Base-by-base conservation (phyloP, 2,888 invertebrate genomes). In the Vanessa cardui region DNA sequence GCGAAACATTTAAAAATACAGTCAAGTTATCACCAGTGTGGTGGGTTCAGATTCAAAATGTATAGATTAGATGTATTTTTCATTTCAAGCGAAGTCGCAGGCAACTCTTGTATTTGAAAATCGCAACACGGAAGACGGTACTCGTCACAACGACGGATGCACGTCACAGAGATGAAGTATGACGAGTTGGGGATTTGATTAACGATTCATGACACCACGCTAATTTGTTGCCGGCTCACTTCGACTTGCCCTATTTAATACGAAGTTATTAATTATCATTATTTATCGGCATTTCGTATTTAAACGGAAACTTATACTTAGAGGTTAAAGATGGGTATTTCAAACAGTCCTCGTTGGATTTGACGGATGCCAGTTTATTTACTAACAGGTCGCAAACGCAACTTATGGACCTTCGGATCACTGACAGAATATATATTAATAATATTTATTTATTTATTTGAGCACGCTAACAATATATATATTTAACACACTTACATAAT, bases 211-310 rank as follows among this genome's bases (percentile, higher is more conserved):
- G 74, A 74, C 74, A 67, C 66, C 66, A 66, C 66, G 71, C 68
- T 72, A 75, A 75, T 75, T 73, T 75, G 74, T 73, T 72, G 71
- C 68, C 68, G 70, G 67, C 70, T 39, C 39, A 39, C 39, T 71
- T 71, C 71, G 58, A 66, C 63, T 71, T 64, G 72, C 56, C 64
- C 70, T 59, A 66, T 70, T 70, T 68, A 70, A 71, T 69, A 9
- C 58, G 12, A 18, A 56, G 59, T 62, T 67, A 70, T 70, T 67
- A 67, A 70, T 70, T 70, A 67, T 64, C 39, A 67, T 64, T 70
- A 70, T 70, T 70, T 64, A 70, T 67, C 45, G 66, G 33, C 52
- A 52, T 26, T 21, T 50, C 52, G 52, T 64, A 63, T 66, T 69
- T 47, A 47, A 61, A 64, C 50, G 26, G 44, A 49, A 52, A 45